A percentile compares a stretch with the other conserved stretches of the same genome.
Evolutionary conservation across 30 jellyfish, hydroid and myxozoan genomes (phyloP).

Genomic region (Aurelia aurita complex sp. Pacific): DNA sequence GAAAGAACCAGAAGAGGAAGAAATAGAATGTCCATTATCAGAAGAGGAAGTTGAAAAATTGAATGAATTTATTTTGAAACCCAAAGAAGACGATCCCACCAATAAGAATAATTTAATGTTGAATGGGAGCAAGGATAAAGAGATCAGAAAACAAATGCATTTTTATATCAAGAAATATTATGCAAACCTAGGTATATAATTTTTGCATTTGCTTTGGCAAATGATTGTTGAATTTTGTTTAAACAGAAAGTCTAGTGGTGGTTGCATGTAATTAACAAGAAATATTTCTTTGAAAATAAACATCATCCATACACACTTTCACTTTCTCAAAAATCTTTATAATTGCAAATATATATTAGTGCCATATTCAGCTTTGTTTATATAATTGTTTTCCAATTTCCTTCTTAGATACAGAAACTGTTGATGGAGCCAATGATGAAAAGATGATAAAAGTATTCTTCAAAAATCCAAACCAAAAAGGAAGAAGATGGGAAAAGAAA

Average conservation of each 20-base stretch:
- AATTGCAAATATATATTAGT: too few species aligned
- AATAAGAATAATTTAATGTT: slow-evolving; percentile 20
- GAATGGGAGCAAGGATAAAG: slow-evolving; percentile 80
- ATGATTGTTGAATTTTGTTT: too few species aligned
- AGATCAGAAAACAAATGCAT: slow-evolving; percentile 79
- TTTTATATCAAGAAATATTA: slow-evolving; percentile 50
- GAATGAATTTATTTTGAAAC: slow-evolving; percentile 1
- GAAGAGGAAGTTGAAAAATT: slow-evolving; percentile 28
- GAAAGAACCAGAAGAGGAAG: slow-evolving; percentile 14
- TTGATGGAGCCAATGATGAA: slow-evolving; percentile 29
- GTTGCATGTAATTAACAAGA: too few species aligned
- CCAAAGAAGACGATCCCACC: slow-evolving; percentile 13
- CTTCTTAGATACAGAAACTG: slow-evolving; percentile 79
- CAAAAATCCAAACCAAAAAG: slow-evolving; percentile 18
- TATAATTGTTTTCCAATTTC: not conserved
- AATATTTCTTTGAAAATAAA: too few species aligned
- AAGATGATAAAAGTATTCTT: slow-evolving; percentile 48
- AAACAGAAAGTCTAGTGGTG: too few species aligned
- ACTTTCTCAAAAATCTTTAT: too few species aligned
- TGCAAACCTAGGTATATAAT: slow-evolving; percentile 66
- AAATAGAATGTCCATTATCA: slow-evolving; percentile 28
- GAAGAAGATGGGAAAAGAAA: slow-evolving; percentile 18
- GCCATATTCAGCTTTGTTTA: too few species aligned
- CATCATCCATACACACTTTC: too few species aligned
- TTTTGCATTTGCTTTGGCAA: too few species aligned